Evolutionary conservation across 2,888 invertebrate species (phyloP), one percentile per base, ranked within the genome.

Genomic region (Cheilosia vernalis): DNA sequence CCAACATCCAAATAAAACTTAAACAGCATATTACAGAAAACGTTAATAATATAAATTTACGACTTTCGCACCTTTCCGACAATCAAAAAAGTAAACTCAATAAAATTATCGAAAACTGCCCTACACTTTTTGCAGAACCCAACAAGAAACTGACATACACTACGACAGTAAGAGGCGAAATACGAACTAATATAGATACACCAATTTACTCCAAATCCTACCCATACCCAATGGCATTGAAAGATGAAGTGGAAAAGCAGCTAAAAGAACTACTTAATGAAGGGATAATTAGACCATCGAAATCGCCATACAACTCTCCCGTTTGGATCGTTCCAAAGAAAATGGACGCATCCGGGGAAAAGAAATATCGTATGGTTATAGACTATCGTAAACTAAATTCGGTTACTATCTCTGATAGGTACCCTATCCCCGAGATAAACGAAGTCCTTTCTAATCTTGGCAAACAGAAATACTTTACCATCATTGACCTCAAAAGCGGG

Each of bases 321-420:
- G 73, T 86, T 15, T 80, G 85, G 78, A 69, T 77, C 15, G 79
- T 72, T 17, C 55, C 55, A 19, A 79, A 79, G 40, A 73, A 79
- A 42, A 10, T 17, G 7, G 70, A 78, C 19, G 30, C 63, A 24
- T 24, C 27, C 13, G 47, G 61, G 4, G 19, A 53, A 21, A 63
- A 70, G 19, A 49, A 78, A 24, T 42, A 63, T 44, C 21, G 55
- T 13, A 24, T 76, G 30, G 76, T 76, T 13, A 58, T 58, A 13
- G 76, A 76, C 13, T 58, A 66, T 44, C 30, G 66, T 15, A 76
- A 76, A 55, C 49, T 66, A 15, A 76, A 76, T 40, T 40, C 66
- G 19, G 37, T 76, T n/a, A 76, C 67, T 10, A 58, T 58, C 6
- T 7, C 58, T 13, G 74, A 74, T 10, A 51, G 47, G n/a, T 64